Evolutionary conservation across 2,888 invertebrate genomes (phyloP).

Genomic region (Cataglyphis altisquamis): DNA sequence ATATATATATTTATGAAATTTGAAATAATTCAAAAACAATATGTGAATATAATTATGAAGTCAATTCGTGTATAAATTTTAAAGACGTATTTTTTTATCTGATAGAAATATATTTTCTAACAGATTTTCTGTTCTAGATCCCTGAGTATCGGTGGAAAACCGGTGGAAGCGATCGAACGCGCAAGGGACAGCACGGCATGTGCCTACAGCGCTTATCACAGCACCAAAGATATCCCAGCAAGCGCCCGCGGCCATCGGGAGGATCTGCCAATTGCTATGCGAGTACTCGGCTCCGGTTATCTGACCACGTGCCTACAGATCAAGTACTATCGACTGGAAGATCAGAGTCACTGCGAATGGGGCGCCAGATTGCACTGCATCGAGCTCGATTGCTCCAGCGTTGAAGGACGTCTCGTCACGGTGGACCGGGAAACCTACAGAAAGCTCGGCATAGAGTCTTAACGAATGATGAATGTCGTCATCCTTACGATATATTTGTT

Average conservation of each 20-base stretch:
- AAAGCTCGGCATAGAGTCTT: slow-evolving; percentile 83
- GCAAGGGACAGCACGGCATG: slow-evolving; percentile 86
- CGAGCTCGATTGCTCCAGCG: slow-evolving; percentile 87
- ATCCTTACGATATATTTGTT: background rate
- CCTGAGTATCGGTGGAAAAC: slow-evolving; percentile 84
- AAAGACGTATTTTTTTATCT: background rate
- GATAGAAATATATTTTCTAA: background rate
- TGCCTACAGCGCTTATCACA: slow-evolving; percentile 87
- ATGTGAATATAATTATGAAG: background rate
- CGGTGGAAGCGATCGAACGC: slow-evolving; percentile 85
- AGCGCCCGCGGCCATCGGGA: slow-evolving; percentile 86
- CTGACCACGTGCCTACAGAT: slow-evolving; percentile 87
- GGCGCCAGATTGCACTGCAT: slow-evolving; percentile 87
- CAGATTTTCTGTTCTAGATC: slow-evolving; percentile 75
- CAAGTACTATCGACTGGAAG: slow-evolving; percentile 87
- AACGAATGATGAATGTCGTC: slow-evolving; percentile 65
- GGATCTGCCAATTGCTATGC: slow-evolving; percentile 86
- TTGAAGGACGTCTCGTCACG: slow-evolving; percentile 86
- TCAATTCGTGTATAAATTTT: background rate
- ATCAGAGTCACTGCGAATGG: slow-evolving; percentile 87
- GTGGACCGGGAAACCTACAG: slow-evolving; percentile 87
- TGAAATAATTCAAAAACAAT: background rate
- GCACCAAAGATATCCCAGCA: slow-evolving; percentile 85
- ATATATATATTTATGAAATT: background rate
- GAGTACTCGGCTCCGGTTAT: slow-evolving; percentile 86